Evolutionary conservation across 2,888 invertebrate species (phyloP).

Genomic region (Lamellibrachia satsuma): DNA sequence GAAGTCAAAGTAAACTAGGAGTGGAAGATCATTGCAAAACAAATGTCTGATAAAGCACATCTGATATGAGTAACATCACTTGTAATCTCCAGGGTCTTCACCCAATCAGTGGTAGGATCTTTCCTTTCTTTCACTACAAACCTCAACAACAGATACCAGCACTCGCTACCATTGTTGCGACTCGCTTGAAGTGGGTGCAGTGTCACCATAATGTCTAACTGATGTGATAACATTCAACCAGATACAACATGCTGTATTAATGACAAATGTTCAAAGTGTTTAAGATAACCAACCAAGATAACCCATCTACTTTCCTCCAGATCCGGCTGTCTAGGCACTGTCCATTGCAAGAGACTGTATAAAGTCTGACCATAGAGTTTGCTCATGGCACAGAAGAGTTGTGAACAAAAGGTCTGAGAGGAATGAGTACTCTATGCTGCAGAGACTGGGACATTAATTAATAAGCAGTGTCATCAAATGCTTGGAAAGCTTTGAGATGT

Average conservation of each 20-base stretch:
- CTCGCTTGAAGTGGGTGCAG: neutral
- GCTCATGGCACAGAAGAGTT: neutral
- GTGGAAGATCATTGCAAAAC: neutral
- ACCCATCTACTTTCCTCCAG: neutral
- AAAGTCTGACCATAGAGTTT: neutral
- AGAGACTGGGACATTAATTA: neutral
- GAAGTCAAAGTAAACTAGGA: neutral
- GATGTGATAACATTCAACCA: neutral
- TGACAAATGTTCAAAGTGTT: conserved; percentile 17
- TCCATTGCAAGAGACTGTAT: neutral
- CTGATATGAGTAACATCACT: neutral
- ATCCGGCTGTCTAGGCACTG: neutral
- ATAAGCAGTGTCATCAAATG: neutral
- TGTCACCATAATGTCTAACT: neutral
- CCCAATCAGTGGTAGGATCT: neutral
- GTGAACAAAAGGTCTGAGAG: neutral
- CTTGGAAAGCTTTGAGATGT: neutral
- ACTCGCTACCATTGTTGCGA: neutral
- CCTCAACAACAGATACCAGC: neutral
- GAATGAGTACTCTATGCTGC: neutral
- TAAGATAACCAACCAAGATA: neutral
- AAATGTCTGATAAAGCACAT: neutral
- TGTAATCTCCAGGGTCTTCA: neutral
- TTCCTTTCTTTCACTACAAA: neutral
- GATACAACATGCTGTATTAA: neutral